These are phyloP conservation scores for Zaprionus taronus DNA, from an alignment of 1,140 invertebrate genomes.

Conservation along the genomic window DNA sequence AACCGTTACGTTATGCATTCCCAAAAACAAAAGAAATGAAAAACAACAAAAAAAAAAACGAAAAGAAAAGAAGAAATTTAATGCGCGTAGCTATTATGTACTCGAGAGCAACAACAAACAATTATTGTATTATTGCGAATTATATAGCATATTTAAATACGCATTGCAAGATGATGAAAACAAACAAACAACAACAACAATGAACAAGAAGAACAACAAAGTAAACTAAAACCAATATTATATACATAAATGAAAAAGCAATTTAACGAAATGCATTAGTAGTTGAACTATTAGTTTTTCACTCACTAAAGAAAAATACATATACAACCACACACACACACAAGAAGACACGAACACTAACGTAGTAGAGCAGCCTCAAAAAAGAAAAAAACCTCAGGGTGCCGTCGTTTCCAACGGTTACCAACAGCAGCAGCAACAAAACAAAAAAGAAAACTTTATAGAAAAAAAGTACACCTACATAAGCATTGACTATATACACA, in stretches of 20 bases:
- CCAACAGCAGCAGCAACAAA: constrained; percentile 37
- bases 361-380: constrained; percentile 72
- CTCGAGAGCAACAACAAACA: constrained; percentile 74
- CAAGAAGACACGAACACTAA: constrained; percentile 53
- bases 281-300: constrained; percentile 82
- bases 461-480: constrained; percentile 42
- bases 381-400: constrained; percentile 67
- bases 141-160: constrained; percentile 82
- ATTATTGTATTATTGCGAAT: constrained; percentile 83
- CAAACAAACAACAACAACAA: constrained; percentile 50
- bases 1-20: constrained; percentile 53
- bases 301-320: constrained; percentile 43
- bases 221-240: constrained; percentile 42
- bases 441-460: constrained; percentile 30
- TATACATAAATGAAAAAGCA: constrained; percentile 58
- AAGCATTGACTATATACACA: constrained; percentile 70
- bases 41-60: constrained; percentile 35
- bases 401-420: constrained; percentile 76
- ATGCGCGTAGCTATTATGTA: constrained; percentile 80
- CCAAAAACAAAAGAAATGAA: constrained; percentile 41
- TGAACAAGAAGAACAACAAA: constrained; percentile 56
- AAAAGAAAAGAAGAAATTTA: constrained; percentile 61
- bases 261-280: constrained; percentile 79
- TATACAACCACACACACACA: constrained; percentile 44
- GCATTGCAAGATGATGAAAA: constrained; percentile 65